These are phyloP conservation scores for Pristionchus maxplancki DNA, from an alignment of 2,888 invertebrate species.

Conservation along the genomic window DNA sequence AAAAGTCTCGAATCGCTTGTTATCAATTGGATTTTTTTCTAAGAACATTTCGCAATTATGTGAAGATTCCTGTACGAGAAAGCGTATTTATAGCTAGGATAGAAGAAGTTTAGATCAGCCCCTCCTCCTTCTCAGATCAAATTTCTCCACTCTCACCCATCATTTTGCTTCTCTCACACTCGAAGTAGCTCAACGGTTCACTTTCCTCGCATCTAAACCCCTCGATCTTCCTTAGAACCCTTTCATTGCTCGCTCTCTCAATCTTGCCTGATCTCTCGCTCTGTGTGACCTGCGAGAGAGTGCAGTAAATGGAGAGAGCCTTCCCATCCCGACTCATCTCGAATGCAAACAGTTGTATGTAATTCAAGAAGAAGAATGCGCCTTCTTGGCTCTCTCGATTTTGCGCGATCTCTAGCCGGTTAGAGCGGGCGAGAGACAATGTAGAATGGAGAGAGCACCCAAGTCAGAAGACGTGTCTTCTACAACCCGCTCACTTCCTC, in stretches of 20 bases:
- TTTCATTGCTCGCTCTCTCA: neutral
- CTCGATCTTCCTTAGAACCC: neutral
- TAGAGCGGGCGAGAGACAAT: neutral
- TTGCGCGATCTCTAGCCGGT: neutral
- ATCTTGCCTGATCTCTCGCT: too few relatives aligned
- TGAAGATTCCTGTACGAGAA: neutral
- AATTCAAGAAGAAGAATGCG: constrained; percentile 23
- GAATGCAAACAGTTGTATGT: constrained; percentile 32
- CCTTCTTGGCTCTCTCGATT: neutral
- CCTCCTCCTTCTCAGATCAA: neutral
- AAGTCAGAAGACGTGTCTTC: neutral
- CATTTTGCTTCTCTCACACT: neutral
- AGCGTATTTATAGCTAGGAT: too few relatives aligned
- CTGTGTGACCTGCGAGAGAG: neutral
- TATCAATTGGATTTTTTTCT: neutral
- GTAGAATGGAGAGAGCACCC: neutral
- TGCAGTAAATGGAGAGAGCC: neutral
- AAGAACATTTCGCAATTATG: neutral
- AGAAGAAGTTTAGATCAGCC: neutral
- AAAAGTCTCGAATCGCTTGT: too few relatives aligned
- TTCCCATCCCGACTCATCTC: neutral
- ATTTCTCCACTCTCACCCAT: neutral
- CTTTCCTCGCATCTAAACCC: neutral
- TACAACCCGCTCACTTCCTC: too few relatives aligned
- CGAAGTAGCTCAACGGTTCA: neutral